Percentiles rank a stretch among this genome's conserved stretches.
These are phyloP conservation scores for Echinometra lucunter DNA, from an alignment of 53 echinoderm and acorn worm species.

Conservation along the genomic window DNA sequence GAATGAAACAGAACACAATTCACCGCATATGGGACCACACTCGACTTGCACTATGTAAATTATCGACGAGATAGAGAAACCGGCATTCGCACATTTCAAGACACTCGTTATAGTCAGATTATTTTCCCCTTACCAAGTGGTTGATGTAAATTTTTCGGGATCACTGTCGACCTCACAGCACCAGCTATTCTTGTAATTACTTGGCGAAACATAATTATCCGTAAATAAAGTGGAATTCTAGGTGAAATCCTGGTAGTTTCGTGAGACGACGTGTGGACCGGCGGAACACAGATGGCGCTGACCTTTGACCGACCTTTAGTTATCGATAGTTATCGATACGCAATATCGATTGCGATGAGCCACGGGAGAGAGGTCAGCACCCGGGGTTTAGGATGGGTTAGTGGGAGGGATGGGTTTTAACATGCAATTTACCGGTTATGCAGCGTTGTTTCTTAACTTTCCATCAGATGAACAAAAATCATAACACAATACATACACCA, in stretches of 20 bases:
- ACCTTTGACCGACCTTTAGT: constrained; percentile 58
- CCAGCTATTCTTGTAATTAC: constrained; percentile 75
- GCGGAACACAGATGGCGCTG: constrained; percentile 19
- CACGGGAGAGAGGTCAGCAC: not conserved
- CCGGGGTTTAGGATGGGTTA: not conserved
- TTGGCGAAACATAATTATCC: constrained; percentile 79
- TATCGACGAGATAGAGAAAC: not conserved
- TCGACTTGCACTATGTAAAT: not conserved
- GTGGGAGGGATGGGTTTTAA: too few relatives aligned
- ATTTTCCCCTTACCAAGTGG: constrained; percentile 75
- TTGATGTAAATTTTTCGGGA: constrained; percentile 67
- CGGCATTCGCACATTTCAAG: not conserved
- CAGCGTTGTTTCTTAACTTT: too few relatives aligned
- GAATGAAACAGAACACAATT: not conserved
- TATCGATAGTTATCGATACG: not conserved
- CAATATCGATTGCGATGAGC: not conserved
- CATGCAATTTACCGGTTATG: too few relatives aligned
- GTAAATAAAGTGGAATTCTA: not conserved
- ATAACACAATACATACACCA: too few relatives aligned
- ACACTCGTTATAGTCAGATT: not conserved
- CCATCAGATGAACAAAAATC: too few relatives aligned
- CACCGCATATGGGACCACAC: not conserved
- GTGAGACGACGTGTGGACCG: constrained; percentile 28
- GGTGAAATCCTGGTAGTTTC: not conserved
- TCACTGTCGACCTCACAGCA: constrained; percentile 77